These are phyloP conservation scores for Trichonephila clavata DNA, from an alignment of 1,140 invertebrate species.

Conservation along the genomic window DNA sequence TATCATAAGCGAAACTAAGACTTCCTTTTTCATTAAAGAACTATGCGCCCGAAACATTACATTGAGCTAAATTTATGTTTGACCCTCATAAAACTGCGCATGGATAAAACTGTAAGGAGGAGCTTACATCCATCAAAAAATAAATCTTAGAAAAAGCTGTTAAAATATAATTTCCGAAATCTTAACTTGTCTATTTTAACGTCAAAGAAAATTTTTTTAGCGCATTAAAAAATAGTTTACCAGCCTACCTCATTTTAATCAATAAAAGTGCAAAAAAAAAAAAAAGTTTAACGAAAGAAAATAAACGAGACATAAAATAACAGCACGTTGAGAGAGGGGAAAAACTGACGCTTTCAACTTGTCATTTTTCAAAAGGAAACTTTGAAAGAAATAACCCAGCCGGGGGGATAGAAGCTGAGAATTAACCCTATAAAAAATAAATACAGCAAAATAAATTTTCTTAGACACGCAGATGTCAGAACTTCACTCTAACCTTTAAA, in stretches of 20 bases:
- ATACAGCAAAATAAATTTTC: constrained; percentile 5
- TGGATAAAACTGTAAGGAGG: background rate
- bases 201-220: background rate
- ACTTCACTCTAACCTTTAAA: background rate
- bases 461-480: background rate
- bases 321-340: constrained; percentile 29
- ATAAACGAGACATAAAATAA: constrained; percentile 34
- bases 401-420: background rate
- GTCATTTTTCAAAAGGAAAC: constrained; percentile 36
- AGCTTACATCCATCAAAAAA: background rate
- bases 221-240: background rate
- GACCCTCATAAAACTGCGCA: too few relatives aligned
- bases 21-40: too few relatives aligned
- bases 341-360: constrained; percentile 50
- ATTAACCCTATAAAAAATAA: constrained; percentile 20
- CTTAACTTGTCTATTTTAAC: constrained; percentile 29
- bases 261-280: background rate
- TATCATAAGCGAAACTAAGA: too few relatives aligned
- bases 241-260: constrained; percentile 28
- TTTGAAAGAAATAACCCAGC: background rate
- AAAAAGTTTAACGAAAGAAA: background rate
- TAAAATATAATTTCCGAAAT: constrained; percentile 11
- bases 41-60: too few relatives aligned
- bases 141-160: background rate
- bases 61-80: too few relatives aligned